Base-by-base conservation (phyloP, 2,888 invertebrate genomes). In the Diloba caeruleocephala region DNA sequence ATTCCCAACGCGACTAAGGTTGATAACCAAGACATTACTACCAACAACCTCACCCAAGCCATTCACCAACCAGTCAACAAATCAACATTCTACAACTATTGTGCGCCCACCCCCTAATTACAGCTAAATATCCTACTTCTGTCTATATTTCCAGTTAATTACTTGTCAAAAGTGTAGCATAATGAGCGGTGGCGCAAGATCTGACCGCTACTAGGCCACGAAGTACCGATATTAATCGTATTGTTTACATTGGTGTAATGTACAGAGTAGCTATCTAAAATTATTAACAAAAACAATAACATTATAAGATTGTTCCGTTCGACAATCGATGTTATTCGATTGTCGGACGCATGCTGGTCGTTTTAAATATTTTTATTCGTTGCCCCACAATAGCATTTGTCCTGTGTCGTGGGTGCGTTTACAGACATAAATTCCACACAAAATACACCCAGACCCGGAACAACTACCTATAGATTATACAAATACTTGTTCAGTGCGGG, bases 71-170 rank as follows among this genome's bases (percentile, higher is more conserved):
- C 3, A n/a, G 12, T 13, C 26, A 8, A 38, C 42, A 65, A 60
- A 51, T 55, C 61, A 48, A 44, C 64, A 64, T 65, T 60, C 64
- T 66, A 65, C 66, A 21, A 56, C 55, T 60, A 65, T 52, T 65
- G 60, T 60, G 31, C 4, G 33, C 14, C 17, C 14, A 26, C 23
- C 37, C 37, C 46, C 13, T 65, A 56, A 65, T 52, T 45, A 61
- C 32, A 31, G 39, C 36, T 34, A 61, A 65, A 65, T 66, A 66
- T 38, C 38, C 48, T 15, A 21, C 37, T 52, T 34, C 39, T 59
- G 59, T 67, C 63, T 29, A 49, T 51, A 44, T 48, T 21, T 38
- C 44, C 36, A 37, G 31, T 26, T 63, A 68, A 67, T 68, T 59
- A 67, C 55, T 51, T 68, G 68, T 68, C 64, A 68, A 63, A 68